These are phyloP conservation scores for Drosophila monieri DNA, from an alignment of 2,888 invertebrate genomes.

Conservation along the genomic window DNA sequence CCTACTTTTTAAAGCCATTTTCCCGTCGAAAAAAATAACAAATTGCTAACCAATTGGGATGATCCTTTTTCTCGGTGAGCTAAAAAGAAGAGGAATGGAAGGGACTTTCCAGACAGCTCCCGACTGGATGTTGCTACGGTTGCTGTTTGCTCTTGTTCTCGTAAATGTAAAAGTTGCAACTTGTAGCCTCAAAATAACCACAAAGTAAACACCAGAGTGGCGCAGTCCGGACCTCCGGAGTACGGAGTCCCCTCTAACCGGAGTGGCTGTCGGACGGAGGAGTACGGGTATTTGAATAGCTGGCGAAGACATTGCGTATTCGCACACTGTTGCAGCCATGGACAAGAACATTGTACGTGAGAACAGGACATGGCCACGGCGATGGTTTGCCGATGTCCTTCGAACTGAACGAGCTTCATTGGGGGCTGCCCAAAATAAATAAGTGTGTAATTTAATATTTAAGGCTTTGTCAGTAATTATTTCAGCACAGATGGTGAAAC, in stretches of 20 bases:
- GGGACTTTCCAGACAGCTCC: constrained; percentile 17
- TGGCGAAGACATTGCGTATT: constrained; percentile 50
- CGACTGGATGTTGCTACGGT: constrained; percentile 27
- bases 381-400: constrained; percentile 39
- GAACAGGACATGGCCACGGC: constrained; percentile 26
- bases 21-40: no score
- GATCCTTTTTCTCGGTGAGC: constrained; percentile 1
- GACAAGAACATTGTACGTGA: constrained; percentile 67
- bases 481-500: constrained; percentile 59
- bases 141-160: constrained; percentile 49
- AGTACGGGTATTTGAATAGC: constrained; percentile 70
- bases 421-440: constrained; percentile 63
- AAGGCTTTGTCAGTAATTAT: constrained; percentile 76
- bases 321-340: constrained; percentile 42
- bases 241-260: constrained; percentile 1
- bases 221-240: constrained; percentile 29
- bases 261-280: constrained; percentile 32
- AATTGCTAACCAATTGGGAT: not conserved
- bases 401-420: constrained; percentile 18
- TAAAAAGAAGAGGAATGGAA: not conserved
- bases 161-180: constrained; percentile 74
- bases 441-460: constrained; percentile 79
- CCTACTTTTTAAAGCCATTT: not conserved
- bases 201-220: constrained; percentile 76
- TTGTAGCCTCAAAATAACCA: constrained; percentile 78